phyloP scores from a whole-genome alignment of 2,797 vertebrate species.

The Apodemus agrarius region DNA sequence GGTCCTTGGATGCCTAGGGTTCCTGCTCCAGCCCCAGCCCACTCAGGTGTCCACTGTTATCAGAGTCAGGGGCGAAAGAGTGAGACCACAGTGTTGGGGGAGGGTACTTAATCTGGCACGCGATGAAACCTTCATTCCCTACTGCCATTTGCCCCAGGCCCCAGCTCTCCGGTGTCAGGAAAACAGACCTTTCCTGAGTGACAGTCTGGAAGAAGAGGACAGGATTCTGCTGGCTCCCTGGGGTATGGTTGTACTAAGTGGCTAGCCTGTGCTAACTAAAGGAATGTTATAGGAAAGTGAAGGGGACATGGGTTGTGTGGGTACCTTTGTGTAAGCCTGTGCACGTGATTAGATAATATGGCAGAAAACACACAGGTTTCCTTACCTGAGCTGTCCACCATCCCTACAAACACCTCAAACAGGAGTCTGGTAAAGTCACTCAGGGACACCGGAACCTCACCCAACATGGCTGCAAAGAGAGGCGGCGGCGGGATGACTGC shows the following conservation, averaged over 20 bases:
- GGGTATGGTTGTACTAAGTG: not conserved
- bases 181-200: not conserved
- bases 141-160: not conserved
- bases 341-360: not conserved
- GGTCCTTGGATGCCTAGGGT: not conserved
- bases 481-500: not conserved
- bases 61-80: not conserved
- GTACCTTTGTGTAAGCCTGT: not conserved
- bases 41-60: not conserved
- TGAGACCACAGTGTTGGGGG: not conserved
- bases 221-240: not conserved
- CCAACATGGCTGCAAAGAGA: not conserved
- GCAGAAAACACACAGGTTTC: not conserved
- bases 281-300: not conserved
- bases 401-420: not conserved
- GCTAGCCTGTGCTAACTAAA: not conserved
- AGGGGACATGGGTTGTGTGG: not conserved
- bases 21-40: not conserved
- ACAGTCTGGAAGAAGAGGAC: not conserved
- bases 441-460: not conserved
- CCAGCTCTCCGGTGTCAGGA: not conserved
- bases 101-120: not conserved
- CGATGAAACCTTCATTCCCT: not conserved
- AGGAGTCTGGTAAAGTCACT: not conserved
- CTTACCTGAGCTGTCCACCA: not conserved